Conservation (phyloP, 2,113 vertebrate species). For the Nothocercus julius region DNA sequence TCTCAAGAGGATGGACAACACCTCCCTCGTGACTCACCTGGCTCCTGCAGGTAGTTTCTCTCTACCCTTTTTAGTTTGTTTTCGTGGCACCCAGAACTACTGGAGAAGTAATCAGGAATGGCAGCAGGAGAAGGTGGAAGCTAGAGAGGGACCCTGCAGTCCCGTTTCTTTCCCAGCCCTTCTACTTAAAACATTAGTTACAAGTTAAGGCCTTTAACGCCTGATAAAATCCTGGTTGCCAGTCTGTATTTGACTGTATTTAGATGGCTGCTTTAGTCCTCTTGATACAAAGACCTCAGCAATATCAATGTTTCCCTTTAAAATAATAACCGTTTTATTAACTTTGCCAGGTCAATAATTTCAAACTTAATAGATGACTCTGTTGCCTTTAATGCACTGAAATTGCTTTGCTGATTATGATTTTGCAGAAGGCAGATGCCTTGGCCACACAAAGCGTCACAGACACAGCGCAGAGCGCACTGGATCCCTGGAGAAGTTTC, state of each 20-base stretch:
- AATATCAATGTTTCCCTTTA: not conserved
- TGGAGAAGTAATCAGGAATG: not conserved
- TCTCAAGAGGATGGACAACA: not conserved
- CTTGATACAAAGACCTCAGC: not conserved
- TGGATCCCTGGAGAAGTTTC: not conserved
- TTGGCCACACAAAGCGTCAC: not conserved
- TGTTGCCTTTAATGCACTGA: not conserved
- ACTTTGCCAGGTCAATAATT: slow-evolving; percentile 4
- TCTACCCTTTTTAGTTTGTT: not conserved
- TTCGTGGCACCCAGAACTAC: not conserved
- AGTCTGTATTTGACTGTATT: not conserved
- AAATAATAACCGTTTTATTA: not conserved
- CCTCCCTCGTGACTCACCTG: not conserved
- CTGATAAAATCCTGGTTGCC: not conserved
- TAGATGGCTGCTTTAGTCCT: not conserved
- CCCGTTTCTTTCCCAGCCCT: not conserved
- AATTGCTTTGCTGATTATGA: not conserved
- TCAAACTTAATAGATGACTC: not conserved
- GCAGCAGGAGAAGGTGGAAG: not conserved
- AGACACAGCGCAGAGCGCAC: not conserved
- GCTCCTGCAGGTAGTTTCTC: not conserved
- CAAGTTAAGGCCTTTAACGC: not conserved
- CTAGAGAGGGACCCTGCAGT: not conserved
- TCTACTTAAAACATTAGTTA: not conserved
- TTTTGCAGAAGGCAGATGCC: not conserved